Base-by-base conservation (phyloP, 2,113 vertebrate species). In the Tragelaphus scriptus region DNA sequence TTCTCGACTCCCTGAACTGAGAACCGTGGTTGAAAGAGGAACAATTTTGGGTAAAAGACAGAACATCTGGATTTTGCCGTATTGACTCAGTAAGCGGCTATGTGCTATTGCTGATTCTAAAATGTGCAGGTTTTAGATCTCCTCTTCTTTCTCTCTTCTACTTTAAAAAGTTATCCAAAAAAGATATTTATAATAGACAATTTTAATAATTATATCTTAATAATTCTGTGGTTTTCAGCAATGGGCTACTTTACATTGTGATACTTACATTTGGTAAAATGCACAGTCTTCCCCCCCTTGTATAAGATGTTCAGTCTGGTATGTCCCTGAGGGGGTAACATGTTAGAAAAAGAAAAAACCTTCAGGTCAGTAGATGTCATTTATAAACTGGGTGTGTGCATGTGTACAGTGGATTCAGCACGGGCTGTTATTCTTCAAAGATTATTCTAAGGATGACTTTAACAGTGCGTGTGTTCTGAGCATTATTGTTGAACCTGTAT, bases 181-280 rank as follows among this genome's bases (percentile, higher is more conserved):
- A 87, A 91, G 51, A 23, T 88, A 55, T 36, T 94, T 55, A 51
- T 56, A 30, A 19, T 92, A 65, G 55, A 77, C 36, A 65, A 2
- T 85, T 92, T 90, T 79, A 85, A n/a, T 90, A 97, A n/a, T 88
- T 82, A 10, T n/a, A 55, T 87, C 85, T 95, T 56, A 63, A 25
- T 44, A 36, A 51, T 36, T 71, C 30, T 81, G 93, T 80, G 44
- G 68, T 93, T 65, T 71, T 71, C 19, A 36, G 65, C n/a, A 11
- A 6, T 36, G 65, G n/a, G 65, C n/a, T 71, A 6, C 65, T 71
- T 71, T 12, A 23, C 4, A 9, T 23, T 11, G 65, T 71, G 65
- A 71, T 36, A 6, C n/a, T 71, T 6, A 12, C 0, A 23, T 23
- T 23, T 71, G n/a, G n/a, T 71, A 23, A 36, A 36, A 23, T 36